Conservation (phyloP, 2,797 vertebrate species). For the Garrulus glandarius region DNA sequence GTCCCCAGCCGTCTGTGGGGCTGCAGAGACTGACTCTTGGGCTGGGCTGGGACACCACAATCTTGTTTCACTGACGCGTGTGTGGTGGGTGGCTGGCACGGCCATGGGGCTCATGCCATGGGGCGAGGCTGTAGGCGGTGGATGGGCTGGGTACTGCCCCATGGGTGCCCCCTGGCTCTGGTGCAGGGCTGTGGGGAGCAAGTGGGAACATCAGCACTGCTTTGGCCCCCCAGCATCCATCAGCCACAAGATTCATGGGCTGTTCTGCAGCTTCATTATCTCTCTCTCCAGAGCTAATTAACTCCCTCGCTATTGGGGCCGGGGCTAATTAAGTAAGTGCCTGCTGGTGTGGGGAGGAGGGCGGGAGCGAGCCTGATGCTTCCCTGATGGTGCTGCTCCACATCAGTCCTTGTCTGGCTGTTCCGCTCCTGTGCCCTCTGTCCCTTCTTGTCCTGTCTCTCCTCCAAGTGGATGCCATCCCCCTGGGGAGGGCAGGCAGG, state of each 20-base stretch:
- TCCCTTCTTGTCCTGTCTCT: neutral
- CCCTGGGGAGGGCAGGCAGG: neutral
- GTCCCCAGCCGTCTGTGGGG: neutral
- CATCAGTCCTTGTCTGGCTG: accelerated
- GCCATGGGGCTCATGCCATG: accelerated
- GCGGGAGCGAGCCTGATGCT: neutral
- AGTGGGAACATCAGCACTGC: neutral
- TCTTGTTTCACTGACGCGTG: accelerated
- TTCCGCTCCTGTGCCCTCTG: accelerated
- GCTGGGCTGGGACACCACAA: neutral
- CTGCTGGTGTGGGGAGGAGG: neutral
- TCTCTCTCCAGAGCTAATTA: conserved; percentile 74
- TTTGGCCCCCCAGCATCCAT: neutral
- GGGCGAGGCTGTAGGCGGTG: accelerated
- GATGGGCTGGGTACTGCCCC: neutral
- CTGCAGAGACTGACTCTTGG: accelerated
- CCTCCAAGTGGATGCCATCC: accelerated
- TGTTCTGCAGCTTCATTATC: conserved; percentile 62
- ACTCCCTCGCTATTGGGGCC: conserved; percentile 42
- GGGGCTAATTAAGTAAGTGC: conserved; percentile 44
- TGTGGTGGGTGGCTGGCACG: accelerated
- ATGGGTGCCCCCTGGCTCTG: neutral
- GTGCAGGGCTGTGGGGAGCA: neutral
- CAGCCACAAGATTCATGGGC: conserved; percentile 42
- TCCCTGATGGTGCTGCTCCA: neutral